Conservation (phyloP, 2,113 vertebrate genomes). For the Lampris megalopsis region DNA sequence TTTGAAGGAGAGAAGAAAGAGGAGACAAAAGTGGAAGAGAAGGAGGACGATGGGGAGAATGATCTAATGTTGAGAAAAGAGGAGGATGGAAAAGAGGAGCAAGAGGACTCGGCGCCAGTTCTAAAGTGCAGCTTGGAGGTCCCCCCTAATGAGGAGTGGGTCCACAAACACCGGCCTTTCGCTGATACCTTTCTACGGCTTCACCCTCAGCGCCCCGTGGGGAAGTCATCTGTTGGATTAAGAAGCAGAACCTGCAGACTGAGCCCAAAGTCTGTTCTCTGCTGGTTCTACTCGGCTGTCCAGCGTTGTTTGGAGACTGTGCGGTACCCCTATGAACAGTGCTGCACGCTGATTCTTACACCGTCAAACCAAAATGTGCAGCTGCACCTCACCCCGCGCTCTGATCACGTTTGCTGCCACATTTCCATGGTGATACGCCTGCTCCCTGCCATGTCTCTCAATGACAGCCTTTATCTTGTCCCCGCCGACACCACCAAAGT, state of each 20-base stretch:
- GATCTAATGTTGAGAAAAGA: not conserved
- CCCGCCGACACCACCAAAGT: slow-evolving; percentile 23
- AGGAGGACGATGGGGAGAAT: not conserved
- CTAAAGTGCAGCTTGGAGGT: slow-evolving; percentile 71
- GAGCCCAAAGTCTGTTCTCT: slow-evolving; percentile 81
- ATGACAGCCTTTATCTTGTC: slow-evolving; percentile 84
- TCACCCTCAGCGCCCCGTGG: not conserved
- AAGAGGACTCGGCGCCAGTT: slow-evolving; percentile 16
- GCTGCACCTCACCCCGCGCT: slow-evolving; percentile 85
- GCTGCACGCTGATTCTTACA: slow-evolving; percentile 84
- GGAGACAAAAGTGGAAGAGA: not conserved
- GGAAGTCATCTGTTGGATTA: not conserved
- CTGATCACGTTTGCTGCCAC: slow-evolving; percentile 91
- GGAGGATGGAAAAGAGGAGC: not conserved
- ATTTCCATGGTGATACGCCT: slow-evolving; percentile 89
- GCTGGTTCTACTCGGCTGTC: slow-evolving; percentile 88
- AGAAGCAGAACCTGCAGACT: slow-evolving; percentile 56
- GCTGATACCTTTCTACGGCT: slow-evolving; percentile 79
- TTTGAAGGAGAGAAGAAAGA: not conserved
- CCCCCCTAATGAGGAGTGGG: slow-evolving; percentile 68
- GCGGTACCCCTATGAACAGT: slow-evolving; percentile 86
- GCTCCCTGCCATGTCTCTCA: slow-evolving; percentile 85
- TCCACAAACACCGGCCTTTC: slow-evolving; percentile 77
- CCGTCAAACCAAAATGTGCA: slow-evolving; percentile 78
- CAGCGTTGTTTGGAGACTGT: slow-evolving; percentile 85